phyloP scores from a whole-genome alignment of 2,888 invertebrate genomes.

The Gymnoscelis rufifasciata region DNA sequence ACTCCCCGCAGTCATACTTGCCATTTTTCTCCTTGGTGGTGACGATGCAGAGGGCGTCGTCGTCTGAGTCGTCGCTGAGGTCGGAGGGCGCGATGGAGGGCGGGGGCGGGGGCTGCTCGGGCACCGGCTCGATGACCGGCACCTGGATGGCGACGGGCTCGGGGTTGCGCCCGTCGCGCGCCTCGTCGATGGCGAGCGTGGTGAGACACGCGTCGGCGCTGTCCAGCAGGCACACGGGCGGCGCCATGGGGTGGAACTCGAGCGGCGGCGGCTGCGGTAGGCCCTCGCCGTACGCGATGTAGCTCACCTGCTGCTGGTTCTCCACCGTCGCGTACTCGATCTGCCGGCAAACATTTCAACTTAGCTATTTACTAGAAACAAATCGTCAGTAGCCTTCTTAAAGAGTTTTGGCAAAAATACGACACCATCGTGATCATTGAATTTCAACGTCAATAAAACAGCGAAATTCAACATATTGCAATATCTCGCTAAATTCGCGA shows the following conservation, averaged over 20 bases:
- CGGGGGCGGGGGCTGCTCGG: slow-evolving; percentile 3
- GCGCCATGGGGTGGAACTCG: slow-evolving; percentile 25
- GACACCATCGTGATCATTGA: too few relatives aligned
- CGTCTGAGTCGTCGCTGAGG: slow-evolving; percentile 22
- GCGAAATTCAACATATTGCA: too few relatives aligned
- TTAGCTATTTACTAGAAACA: too few relatives aligned
- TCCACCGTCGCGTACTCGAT: slow-evolving; percentile 48
- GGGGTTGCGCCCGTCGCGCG: slow-evolving; percentile 9
- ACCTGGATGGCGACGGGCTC: slow-evolving; percentile 23
- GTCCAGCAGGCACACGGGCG: not conserved
- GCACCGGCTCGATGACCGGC: slow-evolving; percentile 18
- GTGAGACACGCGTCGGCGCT: not conserved
- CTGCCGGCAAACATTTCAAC: slow-evolving; percentile 21
- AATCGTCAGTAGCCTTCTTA: too few relatives aligned
- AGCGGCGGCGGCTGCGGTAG: slow-evolving; percentile 24
- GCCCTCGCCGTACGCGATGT: slow-evolving; percentile 44
- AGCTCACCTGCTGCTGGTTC: slow-evolving; percentile 43
- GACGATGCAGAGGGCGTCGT: slow-evolving; percentile 13
- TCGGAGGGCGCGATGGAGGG: not conserved
- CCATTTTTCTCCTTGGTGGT: slow-evolving; percentile 86
- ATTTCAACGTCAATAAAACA: too few relatives aligned
- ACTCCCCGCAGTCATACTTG: slow-evolving; percentile 82
- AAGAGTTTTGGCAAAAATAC: too few relatives aligned
- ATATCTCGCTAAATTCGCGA: too few relatives aligned
- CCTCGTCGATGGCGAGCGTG: slow-evolving; percentile 17